Conservation (phyloP, 2,888 invertebrate species). For the Brachylomia viminalis region DNA sequence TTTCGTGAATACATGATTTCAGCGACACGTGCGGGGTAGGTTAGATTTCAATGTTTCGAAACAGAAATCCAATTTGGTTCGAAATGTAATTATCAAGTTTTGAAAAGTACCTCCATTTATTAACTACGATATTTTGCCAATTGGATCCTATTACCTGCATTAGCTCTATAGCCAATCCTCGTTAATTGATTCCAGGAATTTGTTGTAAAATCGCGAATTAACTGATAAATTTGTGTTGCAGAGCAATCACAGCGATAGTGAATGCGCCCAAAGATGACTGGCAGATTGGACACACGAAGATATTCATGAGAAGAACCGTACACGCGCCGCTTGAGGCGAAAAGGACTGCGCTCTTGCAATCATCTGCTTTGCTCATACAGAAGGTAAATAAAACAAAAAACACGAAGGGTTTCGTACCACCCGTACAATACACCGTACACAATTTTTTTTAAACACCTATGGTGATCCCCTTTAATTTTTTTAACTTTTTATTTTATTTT, state of each 20-base stretch:
- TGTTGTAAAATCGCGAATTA: not conserved
- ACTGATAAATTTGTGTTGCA: conserved; percentile 61
- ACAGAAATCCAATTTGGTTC: not conserved
- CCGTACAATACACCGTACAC: too few species aligned
- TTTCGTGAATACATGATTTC: not conserved
- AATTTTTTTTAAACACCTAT: too few species aligned
- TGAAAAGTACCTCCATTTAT: not conserved
- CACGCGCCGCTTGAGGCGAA: conserved; percentile 96
- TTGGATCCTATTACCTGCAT: too few species aligned
- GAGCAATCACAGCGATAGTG: conserved; percentile 90
- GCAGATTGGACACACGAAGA: conserved; percentile 97
- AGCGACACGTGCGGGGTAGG: not conserved
- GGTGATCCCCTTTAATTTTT: too few species aligned
- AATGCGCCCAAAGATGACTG: conserved; percentile 94
- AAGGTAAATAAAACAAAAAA: conserved; percentile 80
- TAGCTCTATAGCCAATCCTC: not conserved
- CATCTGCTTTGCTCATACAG: conserved; percentile 94
- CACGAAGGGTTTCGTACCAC: too few species aligned
- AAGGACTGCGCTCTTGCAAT: conserved; percentile 92
- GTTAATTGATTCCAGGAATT: not conserved
- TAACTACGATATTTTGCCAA: too few species aligned
- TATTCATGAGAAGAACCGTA: conserved; percentile 95
- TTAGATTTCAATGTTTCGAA: not conserved
- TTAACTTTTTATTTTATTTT: too few species aligned
- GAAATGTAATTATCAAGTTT: not conserved